phyloP scores from a whole-genome alignment of 1,140 invertebrate genomes.

The Aphaenogaster rudis region DNA sequence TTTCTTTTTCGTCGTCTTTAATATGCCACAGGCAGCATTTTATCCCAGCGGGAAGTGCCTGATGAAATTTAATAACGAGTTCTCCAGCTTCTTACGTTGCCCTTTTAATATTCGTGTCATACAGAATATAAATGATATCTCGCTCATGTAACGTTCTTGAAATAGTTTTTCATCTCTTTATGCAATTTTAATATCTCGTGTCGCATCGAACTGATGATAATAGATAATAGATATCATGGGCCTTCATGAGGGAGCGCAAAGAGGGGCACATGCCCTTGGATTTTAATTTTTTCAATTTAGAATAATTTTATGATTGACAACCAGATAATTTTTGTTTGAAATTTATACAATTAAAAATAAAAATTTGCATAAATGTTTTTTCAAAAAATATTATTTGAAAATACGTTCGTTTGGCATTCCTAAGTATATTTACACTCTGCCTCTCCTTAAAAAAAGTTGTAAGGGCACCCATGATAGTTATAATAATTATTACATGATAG shows the following conservation, averaged over 20 bases:
- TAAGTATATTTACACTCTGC: too few species aligned
- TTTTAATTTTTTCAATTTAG: too few species aligned
- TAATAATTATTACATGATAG: slow-evolving; percentile 20
- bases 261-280: too few species aligned
- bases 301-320: too few species aligned
- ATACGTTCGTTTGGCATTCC: too few species aligned
- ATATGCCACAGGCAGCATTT: background rate
- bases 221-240: background rate
- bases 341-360: too few species aligned
- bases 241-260: too few species aligned
- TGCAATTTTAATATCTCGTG: background rate
- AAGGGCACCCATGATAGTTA: too few species aligned
- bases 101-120: background rate
- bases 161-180: background rate
- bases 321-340: too few species aligned
- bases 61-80: slow-evolving; percentile 21
- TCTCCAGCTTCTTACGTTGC: background rate
- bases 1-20: background rate
- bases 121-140: background rate
- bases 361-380: too few species aligned
- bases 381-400: too few species aligned
- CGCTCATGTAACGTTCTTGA: background rate
- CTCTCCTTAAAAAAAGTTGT: too few species aligned
- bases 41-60: background rate
- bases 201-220: background rate